These are phyloP conservation scores for Pampus argenteus DNA, from an alignment of 2,797 vertebrate species.

Conservation along the genomic window DNA sequence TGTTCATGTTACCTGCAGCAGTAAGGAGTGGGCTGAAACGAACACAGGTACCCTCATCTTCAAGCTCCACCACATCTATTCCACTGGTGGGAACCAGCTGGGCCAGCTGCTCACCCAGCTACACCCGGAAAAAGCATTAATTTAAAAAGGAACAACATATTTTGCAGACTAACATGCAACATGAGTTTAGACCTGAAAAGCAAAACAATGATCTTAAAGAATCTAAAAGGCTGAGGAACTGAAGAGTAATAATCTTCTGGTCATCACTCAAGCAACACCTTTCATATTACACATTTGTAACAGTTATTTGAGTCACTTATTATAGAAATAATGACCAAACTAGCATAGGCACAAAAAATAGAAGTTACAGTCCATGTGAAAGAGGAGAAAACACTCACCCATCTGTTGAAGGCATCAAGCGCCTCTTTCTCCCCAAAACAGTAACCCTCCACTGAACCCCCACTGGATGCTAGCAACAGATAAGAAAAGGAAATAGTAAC, in stretches of 20 bases:
- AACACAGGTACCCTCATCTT: constrained; percentile 91
- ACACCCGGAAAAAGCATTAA: constrained; percentile 14
- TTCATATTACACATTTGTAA: constrained; percentile 2
- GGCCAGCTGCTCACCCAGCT: constrained; percentile 92
- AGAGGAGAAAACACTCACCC: constrained; percentile 86
- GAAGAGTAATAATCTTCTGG: background rate
- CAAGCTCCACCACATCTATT: constrained; percentile 92
- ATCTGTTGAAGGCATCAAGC: constrained; percentile 92
- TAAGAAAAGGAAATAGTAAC: background rate
- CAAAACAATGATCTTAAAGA: background rate
- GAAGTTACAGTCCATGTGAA: background rate
- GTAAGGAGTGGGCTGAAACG: constrained; percentile 95
- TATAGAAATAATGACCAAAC: background rate
- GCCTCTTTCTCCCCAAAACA: constrained; percentile 84
- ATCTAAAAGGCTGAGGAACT: background rate
- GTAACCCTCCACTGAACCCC: constrained; percentile 74
- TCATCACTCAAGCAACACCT: background rate
- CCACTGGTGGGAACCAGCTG: constrained; percentile 89
- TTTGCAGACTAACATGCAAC: background rate
- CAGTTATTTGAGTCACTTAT: background rate
- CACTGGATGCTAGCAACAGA: constrained; percentile 70
- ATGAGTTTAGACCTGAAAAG: background rate
- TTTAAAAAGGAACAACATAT: background rate
- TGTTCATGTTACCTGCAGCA: constrained; percentile 88
- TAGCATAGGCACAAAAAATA: background rate